Evolutionary conservation across 2,888 invertebrate species (phyloP).

Genomic region (Anthrax anthrax): DNA sequence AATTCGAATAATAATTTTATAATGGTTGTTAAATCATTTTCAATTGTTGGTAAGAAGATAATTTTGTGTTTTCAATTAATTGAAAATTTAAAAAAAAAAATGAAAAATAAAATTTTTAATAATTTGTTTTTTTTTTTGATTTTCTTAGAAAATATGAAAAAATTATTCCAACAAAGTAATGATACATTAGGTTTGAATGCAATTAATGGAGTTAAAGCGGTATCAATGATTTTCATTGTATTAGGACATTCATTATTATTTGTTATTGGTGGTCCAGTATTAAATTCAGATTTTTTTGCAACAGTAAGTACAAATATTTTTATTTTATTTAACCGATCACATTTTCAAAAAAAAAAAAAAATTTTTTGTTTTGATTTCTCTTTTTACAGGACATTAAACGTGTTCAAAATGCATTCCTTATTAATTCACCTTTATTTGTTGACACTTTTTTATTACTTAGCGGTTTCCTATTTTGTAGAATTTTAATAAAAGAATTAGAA

Average conservation of each 20-base stretch:
- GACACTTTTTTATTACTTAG: slow-evolving; percentile 57
- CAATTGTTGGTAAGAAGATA: slow-evolving; percentile 22
- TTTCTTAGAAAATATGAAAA: slow-evolving; percentile 22
- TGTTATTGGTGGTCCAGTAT: slow-evolving; percentile 49
- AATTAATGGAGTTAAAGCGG: slow-evolving; percentile 48
- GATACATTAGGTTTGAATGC: slow-evolving; percentile 47
- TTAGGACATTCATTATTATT: slow-evolving; percentile 52
- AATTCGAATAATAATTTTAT: slow-evolving; percentile 16
- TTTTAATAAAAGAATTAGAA: slow-evolving; percentile 52
- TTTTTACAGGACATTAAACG: slow-evolving; percentile 41
- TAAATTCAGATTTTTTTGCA: slow-evolving; percentile 44
- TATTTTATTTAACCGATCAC: neutral
- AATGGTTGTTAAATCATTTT: slow-evolving; percentile 23
- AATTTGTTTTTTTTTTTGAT: slow-evolving; percentile 1
- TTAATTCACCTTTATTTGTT: slow-evolving; percentile 55
- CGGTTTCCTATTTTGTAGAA: slow-evolving; percentile 52
- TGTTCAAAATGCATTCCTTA: slow-evolving; percentile 44
- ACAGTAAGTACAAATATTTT: slow-evolving; percentile 14
- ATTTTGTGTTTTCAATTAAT: neutral
- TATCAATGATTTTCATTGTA: slow-evolving; percentile 53
- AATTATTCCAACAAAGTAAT: slow-evolving; percentile 30
- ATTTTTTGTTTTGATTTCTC: slow-evolving; percentile 8
- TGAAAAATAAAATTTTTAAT: too few species aligned
- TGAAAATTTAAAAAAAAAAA: neutral
- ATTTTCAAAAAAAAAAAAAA: too few species aligned